phyloP scores from a whole-genome alignment of 2,888 invertebrate genomes.

The Ennomos erosarius region DNA sequence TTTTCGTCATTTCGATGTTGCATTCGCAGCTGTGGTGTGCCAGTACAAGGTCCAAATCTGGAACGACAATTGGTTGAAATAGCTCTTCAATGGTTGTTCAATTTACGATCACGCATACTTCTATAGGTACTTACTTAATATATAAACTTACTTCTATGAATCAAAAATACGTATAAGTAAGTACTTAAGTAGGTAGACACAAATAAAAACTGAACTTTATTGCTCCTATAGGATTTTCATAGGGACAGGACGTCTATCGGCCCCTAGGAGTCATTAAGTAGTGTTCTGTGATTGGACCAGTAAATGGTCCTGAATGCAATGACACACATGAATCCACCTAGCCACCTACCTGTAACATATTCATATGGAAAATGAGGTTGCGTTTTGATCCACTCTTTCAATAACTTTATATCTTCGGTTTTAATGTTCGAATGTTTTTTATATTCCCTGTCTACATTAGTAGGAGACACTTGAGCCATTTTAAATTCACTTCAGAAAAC shows the following conservation, averaged over 20 bases:
- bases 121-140: no score
- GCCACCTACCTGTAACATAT: conserved; percentile 70
- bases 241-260: no score
- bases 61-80: conserved; percentile 37
- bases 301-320: no score
- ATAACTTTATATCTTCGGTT: conserved; percentile 80
- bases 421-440: conserved; percentile 84
- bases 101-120: no score
- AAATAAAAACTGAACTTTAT: no score
- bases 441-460: conserved; percentile 72
- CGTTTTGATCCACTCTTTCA: conserved; percentile 85
- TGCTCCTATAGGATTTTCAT: no score
- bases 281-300: no score
- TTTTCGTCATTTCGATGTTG: conserved; percentile 87
- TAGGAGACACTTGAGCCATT: conserved; percentile 49
- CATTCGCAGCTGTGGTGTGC: conserved; percentile 89
- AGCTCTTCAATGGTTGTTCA: conserved; percentile 7
- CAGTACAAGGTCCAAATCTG: conserved; percentile 85
- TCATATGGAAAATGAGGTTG: conserved; percentile 86
- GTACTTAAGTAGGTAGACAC: no score
- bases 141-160: no score
- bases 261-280: no score
- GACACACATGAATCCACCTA: no score
- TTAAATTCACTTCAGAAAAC: conserved; percentile 34
- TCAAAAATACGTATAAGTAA: no score